Evolutionary conservation across 1,140 invertebrate genomes (phyloP), one percentile per base, ranked within the genome.

Genomic region (Drosophila watanabei): DNA sequence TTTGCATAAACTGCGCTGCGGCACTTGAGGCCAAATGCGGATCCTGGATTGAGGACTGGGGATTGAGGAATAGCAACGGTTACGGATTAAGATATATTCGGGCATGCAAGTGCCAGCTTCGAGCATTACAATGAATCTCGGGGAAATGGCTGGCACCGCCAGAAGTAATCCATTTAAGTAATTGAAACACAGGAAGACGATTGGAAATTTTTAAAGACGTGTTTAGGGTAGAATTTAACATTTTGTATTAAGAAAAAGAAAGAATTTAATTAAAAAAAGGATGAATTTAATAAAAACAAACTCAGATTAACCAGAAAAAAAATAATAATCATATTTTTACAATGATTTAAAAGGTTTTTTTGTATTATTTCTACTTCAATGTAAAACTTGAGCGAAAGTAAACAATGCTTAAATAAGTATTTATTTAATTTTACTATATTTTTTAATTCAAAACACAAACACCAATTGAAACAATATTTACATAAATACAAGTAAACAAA

Each of bases 1-100:
- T 88, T 88, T 88, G 73, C 84, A 88, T 88, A 89, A 75, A 75
- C 72, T 80, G 58, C 70, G 70, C 33, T 64, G 61, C 45, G 61
- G 41, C n/a, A 64, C 58, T 68, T 48, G 46, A 72, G 35, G 54
- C 60, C 32, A 76, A 76, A 33, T 32, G 51, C 43, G 69, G 43
- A 59, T 72, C 16, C 66, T 20, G 66, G 43, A 58, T 57, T 57
- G 35, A 39, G 54, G 9, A 28, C 51, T 35, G 45, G 10, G 69
- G 66, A 71, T 72, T 72, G 65, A 71, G 66, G 43, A 58, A 71
- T 59, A 72, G 51, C 49, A 28, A 48, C 45, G 43, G 52, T 49
- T 72, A 11, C 39, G 54, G 52, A 72, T 72, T 60, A 49, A 72
- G 46, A 66, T 69, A 68, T 39, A 66, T 63, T 37, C 20, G 33